phyloP scores from a whole-genome alignment of 2,888 invertebrate species.

The Zootermopsis nevadensis region DNA sequence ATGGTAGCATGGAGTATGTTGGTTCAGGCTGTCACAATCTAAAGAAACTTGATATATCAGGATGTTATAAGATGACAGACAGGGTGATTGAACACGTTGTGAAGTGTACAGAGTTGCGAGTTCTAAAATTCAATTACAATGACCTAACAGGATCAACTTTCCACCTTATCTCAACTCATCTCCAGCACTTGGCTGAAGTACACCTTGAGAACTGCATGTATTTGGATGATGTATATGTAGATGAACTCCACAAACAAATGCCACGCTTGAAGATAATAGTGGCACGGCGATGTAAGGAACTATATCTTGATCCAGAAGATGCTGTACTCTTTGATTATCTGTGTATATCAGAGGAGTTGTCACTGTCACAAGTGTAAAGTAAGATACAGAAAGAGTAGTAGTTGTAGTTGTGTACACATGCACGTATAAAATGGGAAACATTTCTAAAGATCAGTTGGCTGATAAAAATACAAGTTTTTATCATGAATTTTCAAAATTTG shows the following conservation, averaged over 20 bases:
- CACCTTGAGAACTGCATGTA: neutral
- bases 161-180: neutral
- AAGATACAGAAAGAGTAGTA: too few species aligned
- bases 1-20: neutral
- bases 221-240: neutral
- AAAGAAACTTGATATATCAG: neutral
- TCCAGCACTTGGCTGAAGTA: neutral
- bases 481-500: too few species aligned
- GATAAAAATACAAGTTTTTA: too few species aligned
- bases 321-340: neutral
- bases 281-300: neutral
- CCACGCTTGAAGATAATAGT: neutral
- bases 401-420: too few species aligned
- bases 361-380: too few species aligned
- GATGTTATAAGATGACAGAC: conserved; percentile 7
- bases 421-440: too few species aligned
- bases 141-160: neutral
- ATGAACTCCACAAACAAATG: neutral
- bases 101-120: neutral
- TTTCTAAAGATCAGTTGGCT: too few species aligned
- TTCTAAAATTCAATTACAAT: conserved; percentile 4
- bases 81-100: neutral
- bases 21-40: neutral
- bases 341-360: too few species aligned
- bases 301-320: neutral